These are phyloP conservation scores for Hoplostethus atlanticus DNA, from an alignment of 2,797 vertebrate species.

Conservation along the genomic window DNA sequence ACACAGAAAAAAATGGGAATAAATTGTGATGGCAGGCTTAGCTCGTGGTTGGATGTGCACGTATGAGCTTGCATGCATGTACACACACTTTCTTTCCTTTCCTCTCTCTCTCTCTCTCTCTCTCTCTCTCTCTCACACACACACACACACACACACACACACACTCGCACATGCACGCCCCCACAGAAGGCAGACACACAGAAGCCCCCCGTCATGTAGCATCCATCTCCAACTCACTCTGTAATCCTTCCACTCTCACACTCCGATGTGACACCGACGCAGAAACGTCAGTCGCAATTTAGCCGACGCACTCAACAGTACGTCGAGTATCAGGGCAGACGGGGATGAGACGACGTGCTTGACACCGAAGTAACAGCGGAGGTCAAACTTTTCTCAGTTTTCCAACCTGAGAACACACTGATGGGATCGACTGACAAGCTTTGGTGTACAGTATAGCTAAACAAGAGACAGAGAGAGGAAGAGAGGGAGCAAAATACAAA, in stretches of 20 bases:
- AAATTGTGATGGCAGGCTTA: constrained; percentile 36
- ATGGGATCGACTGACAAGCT: constrained; percentile 38
- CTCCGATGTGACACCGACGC: constrained; percentile 36
- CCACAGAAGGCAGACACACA: background rate
- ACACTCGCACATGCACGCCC: background rate
- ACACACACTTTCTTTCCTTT: background rate
- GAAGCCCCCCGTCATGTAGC: constrained; percentile 15
- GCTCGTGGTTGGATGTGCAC: constrained; percentile 12
- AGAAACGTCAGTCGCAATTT: constrained; percentile 1
- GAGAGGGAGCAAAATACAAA: background rate
- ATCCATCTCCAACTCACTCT: constrained; percentile 28
- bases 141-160: constrained; percentile 8
- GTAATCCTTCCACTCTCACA: constrained; percentile 29
- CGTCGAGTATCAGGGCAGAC: constrained; percentile 23
- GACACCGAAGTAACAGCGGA: constrained; percentile 14
- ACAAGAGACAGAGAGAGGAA: constrained; percentile 6
- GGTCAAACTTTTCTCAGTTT: constrained; percentile 42
- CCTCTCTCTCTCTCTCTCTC: background rate
- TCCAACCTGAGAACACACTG: constrained; percentile 11
- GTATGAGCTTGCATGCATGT: background rate
- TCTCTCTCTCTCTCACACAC: background rate
- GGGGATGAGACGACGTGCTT: constrained; percentile 22
- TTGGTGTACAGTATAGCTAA: constrained; percentile 1
- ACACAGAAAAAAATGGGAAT: background rate
- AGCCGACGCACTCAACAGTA: constrained; percentile 13